A percentile compares a stretch with the other conserved stretches of the same genome.
Evolutionary conservation across 2,888 invertebrate genomes (phyloP).

Genomic region (Drosophila acutilabella): DNA sequence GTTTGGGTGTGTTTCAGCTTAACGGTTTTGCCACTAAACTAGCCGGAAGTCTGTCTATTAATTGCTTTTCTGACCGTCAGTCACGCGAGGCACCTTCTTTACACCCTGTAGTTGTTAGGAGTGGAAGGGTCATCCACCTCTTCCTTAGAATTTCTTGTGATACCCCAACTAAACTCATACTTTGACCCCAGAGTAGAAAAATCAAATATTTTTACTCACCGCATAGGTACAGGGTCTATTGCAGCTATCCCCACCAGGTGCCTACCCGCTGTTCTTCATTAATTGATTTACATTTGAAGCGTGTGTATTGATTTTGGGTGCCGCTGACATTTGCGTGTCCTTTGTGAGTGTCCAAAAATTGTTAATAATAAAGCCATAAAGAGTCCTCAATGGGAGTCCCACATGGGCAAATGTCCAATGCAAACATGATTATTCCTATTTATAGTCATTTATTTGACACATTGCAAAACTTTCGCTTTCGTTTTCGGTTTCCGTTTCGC

Average conservation of each 20-base stretch:
- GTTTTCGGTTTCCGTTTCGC: not conserved
- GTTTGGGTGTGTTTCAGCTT: constrained; percentile 54
- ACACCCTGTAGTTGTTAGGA: not conserved
- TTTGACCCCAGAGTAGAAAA: too few species aligned
- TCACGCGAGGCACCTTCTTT: constrained; percentile 59
- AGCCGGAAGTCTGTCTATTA: constrained; percentile 61
- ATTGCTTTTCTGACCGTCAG: constrained; percentile 61
- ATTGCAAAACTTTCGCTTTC: constrained; percentile 64
- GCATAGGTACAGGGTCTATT: not conserved
- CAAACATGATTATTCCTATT: constrained; percentile 55
- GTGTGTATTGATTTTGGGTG: constrained; percentile 72
- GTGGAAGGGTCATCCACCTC: not conserved
- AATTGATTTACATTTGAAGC: constrained; percentile 75
- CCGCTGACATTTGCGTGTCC: constrained; percentile 60
- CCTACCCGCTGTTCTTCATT: constrained; percentile 35
- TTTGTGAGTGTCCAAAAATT: constrained; percentile 14
- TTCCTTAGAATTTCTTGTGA: too few species aligned
- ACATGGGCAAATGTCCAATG: not conserved
- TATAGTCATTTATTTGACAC: constrained; percentile 61
- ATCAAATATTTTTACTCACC: too few species aligned
- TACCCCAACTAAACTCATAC: too few species aligned
- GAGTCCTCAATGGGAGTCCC: not conserved
- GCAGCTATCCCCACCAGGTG: not conserved
- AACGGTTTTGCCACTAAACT: constrained; percentile 9
- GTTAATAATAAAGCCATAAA: constrained; percentile 38